phyloP scores from a whole-genome alignment of 2,797 vertebrate species.

The Hypotaenidia okinawae region DNA sequence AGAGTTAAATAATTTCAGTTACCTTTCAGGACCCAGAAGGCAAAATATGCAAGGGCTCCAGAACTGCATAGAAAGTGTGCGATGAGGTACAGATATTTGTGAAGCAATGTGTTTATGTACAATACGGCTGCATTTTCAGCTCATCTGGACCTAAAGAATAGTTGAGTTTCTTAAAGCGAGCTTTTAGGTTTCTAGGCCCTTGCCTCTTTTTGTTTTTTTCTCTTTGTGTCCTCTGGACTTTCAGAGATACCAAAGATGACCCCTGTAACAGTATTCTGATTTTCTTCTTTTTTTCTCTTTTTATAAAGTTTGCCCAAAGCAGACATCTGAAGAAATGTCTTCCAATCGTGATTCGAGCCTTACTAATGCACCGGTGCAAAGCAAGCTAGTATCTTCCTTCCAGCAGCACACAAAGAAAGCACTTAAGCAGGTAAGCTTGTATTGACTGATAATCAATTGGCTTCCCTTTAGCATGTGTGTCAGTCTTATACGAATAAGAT shows the following conservation, averaged over 20 bases:
- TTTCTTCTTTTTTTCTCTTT: constrained; percentile 31
- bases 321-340: constrained; percentile 81
- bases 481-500: background rate
- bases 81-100: background rate
- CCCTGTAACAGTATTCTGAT: constrained; percentile 26
- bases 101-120: background rate
- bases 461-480: background rate
- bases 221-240: background rate
- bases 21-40: background rate
- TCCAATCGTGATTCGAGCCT: constrained; percentile 81
- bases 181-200: background rate
- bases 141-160: background rate
- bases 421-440: constrained; percentile 84
- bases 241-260: constrained; percentile 55
- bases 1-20: background rate
- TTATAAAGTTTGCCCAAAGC: constrained; percentile 80
- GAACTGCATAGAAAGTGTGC: background rate
- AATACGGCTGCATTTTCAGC: background rate
- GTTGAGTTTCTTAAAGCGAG: background rate
- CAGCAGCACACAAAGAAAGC: constrained; percentile 89
- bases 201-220: background rate
- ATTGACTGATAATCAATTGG: background rate
- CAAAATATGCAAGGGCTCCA: background rate
- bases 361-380: constrained; percentile 80
- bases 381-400: constrained; percentile 86